Base-by-base conservation (phyloP, 2,797 vertebrate species). In the Macrochelys suwanniensis region DNA sequence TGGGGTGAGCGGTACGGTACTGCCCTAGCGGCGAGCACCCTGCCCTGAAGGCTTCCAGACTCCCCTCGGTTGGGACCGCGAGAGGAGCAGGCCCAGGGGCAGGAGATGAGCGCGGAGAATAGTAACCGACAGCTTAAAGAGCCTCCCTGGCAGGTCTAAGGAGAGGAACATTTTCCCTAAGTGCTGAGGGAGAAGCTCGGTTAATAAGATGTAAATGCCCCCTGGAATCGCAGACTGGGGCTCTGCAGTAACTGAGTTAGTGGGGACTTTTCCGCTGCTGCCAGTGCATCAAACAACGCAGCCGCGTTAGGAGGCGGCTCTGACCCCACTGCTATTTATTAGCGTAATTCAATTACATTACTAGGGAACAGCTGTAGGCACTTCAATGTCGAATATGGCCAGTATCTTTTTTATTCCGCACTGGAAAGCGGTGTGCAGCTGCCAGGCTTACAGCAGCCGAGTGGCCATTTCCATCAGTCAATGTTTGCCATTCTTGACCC, bases 341-440 rank as follows among this genome's bases (percentile, higher is more conserved):
- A 89, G n/a, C n/a, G 84, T 90, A 88, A 91, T 90, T 86, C 79
- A 50, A 76, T 91, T 92, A 82, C 87, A 92, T 92, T 92, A 86
- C 89, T 54, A 82, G 80, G 82, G 91, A 84, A 81, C 90, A 84
- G 92, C 95, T 94, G 94, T 82, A 90, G 94, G 88, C 82, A 68
- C 68, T 37, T 71, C 80, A 87, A 50, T 77, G 76, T 68, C 90
- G 71, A 85, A 94, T 79, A 84, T 65, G 83, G 92, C 86, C 53
- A 33, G 28, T 3, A 13, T 10, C 11, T 57, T 50, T 47, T 79
- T 84, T 77, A 76, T 87, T 82, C 94, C 2, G 7, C 47, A 4
- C 31, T 79, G 26, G 37, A 21, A 82, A 56, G 7, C 12, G 7
- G 15, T 15, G 16, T 26, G 53, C 15, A 9, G 53, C 11, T 16